Evolutionary conservation across 2,797 vertebrate genomes (phyloP).

Genomic region (Rhinichthys osculus): DNA sequence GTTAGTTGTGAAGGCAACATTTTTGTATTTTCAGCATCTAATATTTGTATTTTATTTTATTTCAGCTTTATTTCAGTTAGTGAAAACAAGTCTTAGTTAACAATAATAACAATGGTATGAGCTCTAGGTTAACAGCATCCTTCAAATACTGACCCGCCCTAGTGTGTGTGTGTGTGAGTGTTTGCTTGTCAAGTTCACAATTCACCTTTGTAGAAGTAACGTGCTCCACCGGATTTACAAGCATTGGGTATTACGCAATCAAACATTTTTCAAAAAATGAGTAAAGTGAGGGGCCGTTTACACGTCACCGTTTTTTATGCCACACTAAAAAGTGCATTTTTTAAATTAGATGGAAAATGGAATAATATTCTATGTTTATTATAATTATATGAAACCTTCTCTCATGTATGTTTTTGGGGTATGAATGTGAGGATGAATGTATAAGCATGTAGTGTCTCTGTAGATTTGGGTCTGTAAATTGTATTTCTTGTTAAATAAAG

Average conservation of each 20-base stretch:
- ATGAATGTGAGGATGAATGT: no score
- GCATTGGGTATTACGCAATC: neutral
- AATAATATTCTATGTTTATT: no score
- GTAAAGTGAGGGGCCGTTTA: neutral
- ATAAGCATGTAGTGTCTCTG: no score
- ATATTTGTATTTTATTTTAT: neutral
- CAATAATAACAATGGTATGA: neutral
- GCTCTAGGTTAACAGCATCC: neutral
- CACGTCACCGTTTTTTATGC: accelerated
- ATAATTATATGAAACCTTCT: no score
- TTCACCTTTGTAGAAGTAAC: neutral
- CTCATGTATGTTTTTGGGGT: no score
- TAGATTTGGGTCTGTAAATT: no score
- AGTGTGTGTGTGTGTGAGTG: neutral
- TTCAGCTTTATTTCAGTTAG: neutral
- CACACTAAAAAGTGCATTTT: no score
- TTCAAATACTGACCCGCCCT: neutral
- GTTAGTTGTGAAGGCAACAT: neutral
- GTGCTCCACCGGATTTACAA: neutral
- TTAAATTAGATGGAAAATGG: no score
- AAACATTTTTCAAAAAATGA: neutral
- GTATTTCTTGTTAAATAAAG: no score
- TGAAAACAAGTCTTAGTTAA: neutral
- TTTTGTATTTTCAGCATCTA: neutral
- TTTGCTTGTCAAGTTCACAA: neutral